phyloP scores from a whole-genome alignment of 2,797 vertebrate genomes.

The Pantherophis vulpinus region DNA sequence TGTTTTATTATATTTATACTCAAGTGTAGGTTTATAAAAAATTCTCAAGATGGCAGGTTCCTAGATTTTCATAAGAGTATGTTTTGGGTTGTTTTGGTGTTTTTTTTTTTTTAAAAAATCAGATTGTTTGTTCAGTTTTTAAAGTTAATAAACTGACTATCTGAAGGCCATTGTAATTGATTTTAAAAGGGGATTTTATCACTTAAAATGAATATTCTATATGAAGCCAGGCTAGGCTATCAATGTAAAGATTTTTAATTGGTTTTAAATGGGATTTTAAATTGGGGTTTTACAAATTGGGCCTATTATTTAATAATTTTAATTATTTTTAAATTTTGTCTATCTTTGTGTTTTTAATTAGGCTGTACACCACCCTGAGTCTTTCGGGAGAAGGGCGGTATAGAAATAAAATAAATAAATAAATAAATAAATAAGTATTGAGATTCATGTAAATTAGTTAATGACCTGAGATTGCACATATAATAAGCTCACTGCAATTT shows the following conservation, averaged over 20 bases:
- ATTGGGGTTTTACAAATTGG: too few species aligned
- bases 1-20: background rate
- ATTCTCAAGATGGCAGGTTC: background rate
- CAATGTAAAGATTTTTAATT: too few species aligned
- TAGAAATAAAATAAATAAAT: too few species aligned
- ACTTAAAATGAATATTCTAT: background rate
- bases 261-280: too few species aligned
- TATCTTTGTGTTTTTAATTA: too few species aligned
- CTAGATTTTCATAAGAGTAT: background rate
- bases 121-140: background rate
- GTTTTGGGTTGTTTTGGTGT: background rate
- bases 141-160: background rate
- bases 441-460: background rate
- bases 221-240: background rate
- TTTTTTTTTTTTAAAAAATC: background rate
- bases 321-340: too few species aligned
- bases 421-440: background rate
- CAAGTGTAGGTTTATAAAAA: background rate
- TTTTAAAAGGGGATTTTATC: background rate
- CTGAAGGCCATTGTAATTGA: background rate
- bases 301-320: too few species aligned
- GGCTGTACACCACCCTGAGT: too few species aligned
- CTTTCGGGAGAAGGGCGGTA: too few species aligned
- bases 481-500: background rate
- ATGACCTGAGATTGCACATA: background rate